phyloP scores from a whole-genome alignment of 2,113 vertebrate genomes.

The Brienomyrus longianalis region DNA sequence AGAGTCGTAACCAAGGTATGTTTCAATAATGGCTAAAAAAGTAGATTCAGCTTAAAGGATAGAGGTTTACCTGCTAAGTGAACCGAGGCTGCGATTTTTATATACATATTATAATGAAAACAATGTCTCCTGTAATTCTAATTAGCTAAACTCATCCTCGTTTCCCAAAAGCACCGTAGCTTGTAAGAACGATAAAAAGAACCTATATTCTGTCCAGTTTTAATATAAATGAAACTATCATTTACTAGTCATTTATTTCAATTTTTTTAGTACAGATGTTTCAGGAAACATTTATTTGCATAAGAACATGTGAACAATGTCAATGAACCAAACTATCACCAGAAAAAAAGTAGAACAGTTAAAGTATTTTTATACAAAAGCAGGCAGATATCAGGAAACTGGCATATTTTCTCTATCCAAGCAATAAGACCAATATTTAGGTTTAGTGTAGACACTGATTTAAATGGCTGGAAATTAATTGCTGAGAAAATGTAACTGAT shows the following conservation, averaged over 20 bases:
- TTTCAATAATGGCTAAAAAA: neutral
- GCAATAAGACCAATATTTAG: neutral
- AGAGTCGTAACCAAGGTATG: conserved; percentile 82
- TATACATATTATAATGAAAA: neutral
- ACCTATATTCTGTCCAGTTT: neutral
- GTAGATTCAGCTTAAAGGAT: neutral
- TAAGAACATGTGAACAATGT: neutral
- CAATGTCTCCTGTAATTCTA: neutral
- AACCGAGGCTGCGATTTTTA: neutral
- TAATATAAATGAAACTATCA: neutral
- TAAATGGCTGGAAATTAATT: neutral
- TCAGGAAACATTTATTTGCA: neutral
- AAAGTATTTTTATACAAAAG: neutral
- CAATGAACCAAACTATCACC: neutral
- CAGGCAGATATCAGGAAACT: neutral
- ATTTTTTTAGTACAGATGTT: neutral
- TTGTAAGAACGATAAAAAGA: neutral
- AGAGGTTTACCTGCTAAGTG: neutral
- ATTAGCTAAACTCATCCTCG: neutral
- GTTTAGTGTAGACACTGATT: neutral
- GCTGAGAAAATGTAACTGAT: neutral
- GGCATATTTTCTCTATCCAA: neutral
- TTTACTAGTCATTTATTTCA: neutral
- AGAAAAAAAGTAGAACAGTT: neutral
- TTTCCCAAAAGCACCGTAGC: neutral